Base-by-base conservation (phyloP, 2,888 invertebrate genomes). In the Germaria angustata region DNA sequence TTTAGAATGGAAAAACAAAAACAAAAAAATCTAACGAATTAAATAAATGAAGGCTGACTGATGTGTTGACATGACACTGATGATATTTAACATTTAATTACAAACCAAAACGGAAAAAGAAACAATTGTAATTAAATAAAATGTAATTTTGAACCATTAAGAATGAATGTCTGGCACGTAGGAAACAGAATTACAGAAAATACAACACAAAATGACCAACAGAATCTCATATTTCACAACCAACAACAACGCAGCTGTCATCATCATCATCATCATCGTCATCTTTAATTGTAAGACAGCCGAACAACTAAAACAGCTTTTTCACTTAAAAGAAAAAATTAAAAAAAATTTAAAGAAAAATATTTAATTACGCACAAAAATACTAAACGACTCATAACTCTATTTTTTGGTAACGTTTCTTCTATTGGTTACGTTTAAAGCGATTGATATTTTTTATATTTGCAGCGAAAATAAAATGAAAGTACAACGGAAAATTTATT, bases 31-130 rank as follows among this genome's bases (percentile, higher is more conserved):
- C 11, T 13, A 41, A 53, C 39, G 53, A 51, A 77, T 20, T 66
- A 51, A 59, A 49, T 39, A 28, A 57, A 49, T 39, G 36, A 57
- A 28, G 28, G 46, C 51, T 28, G 65, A 76, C 65, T 76, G 71
- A 65, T 72, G 81, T 69, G 71, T 77, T 77, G 81, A 72, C 81
- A 77, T 77, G 77, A 81, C 71, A 76, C 65, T 65, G 65, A 69
- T 76, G 81, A 77, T 81, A 77, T 81, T 81, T 81, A 81, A 81
- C 81, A 65, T 81, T 81, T 77, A 81, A 66, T 79, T 79, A 66
- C 51, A 59, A 59, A 63, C 39, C 66, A 46, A 57, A 61, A 61
- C 24, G 34, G 44, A 57, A 41, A 69, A 39, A 15, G 51, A 68
- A 63, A 78, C 63, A 78, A 71, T 71, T 71, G 69, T 78, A 78